Percentiles rank a stretch among this genome's conserved stretches.
These are phyloP conservation scores for Zaprionus ornatus DNA, from an alignment of 1,140 invertebrate species.

Conservation along the genomic window DNA sequence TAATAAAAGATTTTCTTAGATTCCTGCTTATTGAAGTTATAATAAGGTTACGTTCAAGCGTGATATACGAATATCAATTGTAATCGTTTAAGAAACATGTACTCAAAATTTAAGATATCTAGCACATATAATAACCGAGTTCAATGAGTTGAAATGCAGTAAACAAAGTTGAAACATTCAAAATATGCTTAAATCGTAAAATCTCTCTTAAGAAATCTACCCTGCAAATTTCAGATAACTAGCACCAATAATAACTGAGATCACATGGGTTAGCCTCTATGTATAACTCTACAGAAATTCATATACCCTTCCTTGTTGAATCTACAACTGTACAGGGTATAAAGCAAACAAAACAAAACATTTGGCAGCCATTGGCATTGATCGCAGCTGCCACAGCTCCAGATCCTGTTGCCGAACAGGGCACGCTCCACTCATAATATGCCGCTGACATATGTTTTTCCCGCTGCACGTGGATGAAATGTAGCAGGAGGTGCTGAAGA, in stretches of 20 bases:
- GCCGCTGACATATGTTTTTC: conserved; percentile 35
- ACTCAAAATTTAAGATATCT: neutral
- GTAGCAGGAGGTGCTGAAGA: neutral
- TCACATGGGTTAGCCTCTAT: no score
- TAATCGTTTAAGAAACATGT: no score
- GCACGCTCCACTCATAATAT: conserved; percentile 43
- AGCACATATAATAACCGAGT: neutral
- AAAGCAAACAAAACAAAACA: conserved; percentile 34
- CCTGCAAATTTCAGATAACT: no score
- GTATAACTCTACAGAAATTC: no score
- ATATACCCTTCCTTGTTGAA: neutral
- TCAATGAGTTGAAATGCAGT: neutral
- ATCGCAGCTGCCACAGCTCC: conserved; percentile 31
- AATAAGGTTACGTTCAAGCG: no score
- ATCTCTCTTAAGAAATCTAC: neutral
- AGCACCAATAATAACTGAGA: neutral
- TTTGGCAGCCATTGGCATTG: conserved; percentile 10
- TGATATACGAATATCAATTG: no score
- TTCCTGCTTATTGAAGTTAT: neutral
- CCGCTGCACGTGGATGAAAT: conserved; percentile 36
- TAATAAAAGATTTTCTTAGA: neutral
- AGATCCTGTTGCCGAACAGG: conserved; percentile 16
- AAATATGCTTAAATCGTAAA: neutral
- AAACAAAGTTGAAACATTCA: no score
- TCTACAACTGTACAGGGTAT: neutral